Conservation (phyloP, 2,113 vertebrate genomes). For the Phalacrocorax pelagicus region DNA sequence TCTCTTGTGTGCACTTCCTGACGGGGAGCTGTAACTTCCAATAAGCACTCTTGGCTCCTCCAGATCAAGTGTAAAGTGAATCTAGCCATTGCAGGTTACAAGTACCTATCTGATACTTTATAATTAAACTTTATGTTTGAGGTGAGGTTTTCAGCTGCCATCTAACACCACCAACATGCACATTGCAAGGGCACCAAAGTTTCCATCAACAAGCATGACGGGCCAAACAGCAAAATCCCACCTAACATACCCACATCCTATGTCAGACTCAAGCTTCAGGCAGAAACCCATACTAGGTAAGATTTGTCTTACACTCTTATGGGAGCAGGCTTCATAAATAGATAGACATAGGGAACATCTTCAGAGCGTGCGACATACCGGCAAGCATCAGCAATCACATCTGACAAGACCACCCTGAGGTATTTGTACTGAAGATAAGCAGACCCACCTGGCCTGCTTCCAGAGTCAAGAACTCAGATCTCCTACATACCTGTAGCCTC, state of each 20-base stretch:
- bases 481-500: not conserved
- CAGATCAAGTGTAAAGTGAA: not conserved
- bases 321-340: not conserved
- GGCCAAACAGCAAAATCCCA: not conserved
- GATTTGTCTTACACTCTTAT: not conserved
- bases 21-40: not conserved
- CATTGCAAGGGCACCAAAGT: not conserved
- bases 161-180: fast-evolving
- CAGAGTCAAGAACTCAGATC: not conserved
- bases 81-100: too few species aligned
- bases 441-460: not conserved
- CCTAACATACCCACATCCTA: not conserved
- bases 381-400: not conserved
- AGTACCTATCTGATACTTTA: not conserved
- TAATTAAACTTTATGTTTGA: not conserved
- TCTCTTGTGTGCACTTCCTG: not conserved
- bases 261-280: fast-evolving
- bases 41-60: not conserved
- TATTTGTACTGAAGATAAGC: not conserved
- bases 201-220: not conserved
- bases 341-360: not conserved
- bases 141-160: not conserved
- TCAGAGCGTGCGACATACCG: not conserved
- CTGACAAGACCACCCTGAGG: not conserved
- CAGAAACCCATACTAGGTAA: not conserved